Conservation (phyloP, 2,113 vertebrate genomes). For the Centropristis striata region DNA sequence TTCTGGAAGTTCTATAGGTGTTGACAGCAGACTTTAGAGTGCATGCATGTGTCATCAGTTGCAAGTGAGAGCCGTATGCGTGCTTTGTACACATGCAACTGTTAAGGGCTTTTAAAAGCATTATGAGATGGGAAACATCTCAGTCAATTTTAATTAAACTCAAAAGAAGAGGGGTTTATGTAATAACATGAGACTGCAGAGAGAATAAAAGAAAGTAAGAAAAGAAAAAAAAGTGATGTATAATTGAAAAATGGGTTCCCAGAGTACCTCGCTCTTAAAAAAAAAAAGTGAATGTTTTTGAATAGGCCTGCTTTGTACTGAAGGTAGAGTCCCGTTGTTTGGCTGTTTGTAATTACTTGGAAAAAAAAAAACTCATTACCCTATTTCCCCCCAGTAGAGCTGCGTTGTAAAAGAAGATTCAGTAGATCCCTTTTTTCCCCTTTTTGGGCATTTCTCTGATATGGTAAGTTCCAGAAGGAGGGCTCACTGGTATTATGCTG, state of each 20-base stretch:
- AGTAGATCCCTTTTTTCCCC: not conserved
- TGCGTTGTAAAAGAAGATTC: not conserved
- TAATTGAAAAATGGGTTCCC: not conserved
- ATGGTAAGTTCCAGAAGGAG: not conserved
- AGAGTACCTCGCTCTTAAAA: not conserved
- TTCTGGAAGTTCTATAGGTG: not conserved
- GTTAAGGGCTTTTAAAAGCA: slow-evolving; percentile 21
- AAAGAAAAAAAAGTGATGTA: not conserved
- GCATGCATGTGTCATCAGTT: not conserved
- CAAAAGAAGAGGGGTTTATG: not conserved
- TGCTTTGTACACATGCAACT: slow-evolving; percentile 26
- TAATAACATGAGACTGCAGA: not conserved
- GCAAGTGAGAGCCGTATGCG: slow-evolving; percentile 7
- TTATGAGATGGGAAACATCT: not conserved
- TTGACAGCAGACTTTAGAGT: slow-evolving; percentile 2
- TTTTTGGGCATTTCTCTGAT: not conserved
- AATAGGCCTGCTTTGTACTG: not conserved
- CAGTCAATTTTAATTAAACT: slow-evolving; percentile 28
- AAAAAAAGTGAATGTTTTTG: not conserved
- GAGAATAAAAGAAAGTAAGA: not conserved
- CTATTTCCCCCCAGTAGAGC: not conserved
- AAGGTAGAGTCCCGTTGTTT: not conserved
- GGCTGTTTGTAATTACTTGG: not conserved
- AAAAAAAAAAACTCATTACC: not conserved
- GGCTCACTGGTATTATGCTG: not conserved